phyloP scores from a whole-genome alignment of 2,888 invertebrate species.

The Limnephilus marmoratus region DNA sequence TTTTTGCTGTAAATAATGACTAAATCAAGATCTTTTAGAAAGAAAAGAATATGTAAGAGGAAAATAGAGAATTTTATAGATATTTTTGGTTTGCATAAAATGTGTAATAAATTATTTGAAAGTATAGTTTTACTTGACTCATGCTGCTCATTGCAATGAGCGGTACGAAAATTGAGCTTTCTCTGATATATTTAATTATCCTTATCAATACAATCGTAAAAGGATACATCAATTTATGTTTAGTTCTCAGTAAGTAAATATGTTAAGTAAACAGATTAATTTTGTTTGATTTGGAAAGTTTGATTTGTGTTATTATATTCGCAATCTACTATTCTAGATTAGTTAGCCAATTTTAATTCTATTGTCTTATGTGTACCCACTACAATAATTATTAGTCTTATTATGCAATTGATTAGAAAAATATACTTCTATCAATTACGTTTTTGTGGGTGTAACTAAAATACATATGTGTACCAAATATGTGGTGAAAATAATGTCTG shows the following conservation, averaged over 20 bases:
- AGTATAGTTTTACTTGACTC: not conserved
- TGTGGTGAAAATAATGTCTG: no score
- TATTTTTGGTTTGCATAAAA: not conserved
- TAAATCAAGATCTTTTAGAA: not conserved
- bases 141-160: no score
- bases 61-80: not conserved
- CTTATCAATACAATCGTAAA: not conserved
- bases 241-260: not conserved
- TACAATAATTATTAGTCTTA: not conserved
- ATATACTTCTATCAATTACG: not conserved
- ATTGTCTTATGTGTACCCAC: slow-evolving; percentile 9
- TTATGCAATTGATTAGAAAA: not conserved
- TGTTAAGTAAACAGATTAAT: not conserved
- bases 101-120: not conserved
- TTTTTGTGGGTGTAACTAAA: not conserved
- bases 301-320: not conserved
- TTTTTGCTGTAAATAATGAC: not conserved
- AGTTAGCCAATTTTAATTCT: slow-evolving; percentile 47
- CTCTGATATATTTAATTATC: not conserved
- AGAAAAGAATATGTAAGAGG: no score
- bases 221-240: not conserved
- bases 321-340: slow-evolving; percentile 41
- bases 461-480: not conserved
- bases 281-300: not conserved
- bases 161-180: not conserved